Conservation (phyloP, 2,797 vertebrate species). For the Busarellus nigricollis region DNA sequence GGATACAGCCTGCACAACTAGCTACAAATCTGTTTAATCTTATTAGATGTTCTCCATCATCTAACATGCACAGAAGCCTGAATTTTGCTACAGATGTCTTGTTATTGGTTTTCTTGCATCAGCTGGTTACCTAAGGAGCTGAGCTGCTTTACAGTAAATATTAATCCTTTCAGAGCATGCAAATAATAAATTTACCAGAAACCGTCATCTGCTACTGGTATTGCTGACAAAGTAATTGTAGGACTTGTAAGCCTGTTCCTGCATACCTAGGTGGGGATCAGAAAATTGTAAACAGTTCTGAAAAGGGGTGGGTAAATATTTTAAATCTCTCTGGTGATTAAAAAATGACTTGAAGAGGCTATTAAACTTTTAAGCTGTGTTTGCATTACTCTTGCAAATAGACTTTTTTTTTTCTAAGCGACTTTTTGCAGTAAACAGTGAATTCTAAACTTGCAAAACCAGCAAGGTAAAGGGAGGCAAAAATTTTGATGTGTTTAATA, state of each 20-base stretch:
- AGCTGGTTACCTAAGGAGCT: neutral
- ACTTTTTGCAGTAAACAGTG: conserved; percentile 25
- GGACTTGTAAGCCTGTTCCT: neutral
- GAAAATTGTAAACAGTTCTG: conserved; percentile 38
- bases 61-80: neutral
- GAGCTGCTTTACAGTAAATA: neutral
- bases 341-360: conserved; percentile 23
- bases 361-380: conserved; percentile 45
- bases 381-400: conserved; percentile 52
- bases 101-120: neutral
- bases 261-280: conserved; percentile 1
- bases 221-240: conserved; percentile 32
- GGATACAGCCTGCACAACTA: neutral
- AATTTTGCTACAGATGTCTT: neutral
- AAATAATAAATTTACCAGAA: conserved; percentile 41
- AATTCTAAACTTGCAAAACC: conserved; percentile 41
- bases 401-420: conserved; percentile 11
- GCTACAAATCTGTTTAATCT: neutral
- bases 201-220: neutral
- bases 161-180: neutral
- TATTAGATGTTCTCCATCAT: neutral
- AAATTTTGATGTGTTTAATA: neutral
- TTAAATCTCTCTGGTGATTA: conserved; percentile 39
- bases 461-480: neutral
- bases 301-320: conserved; percentile 48